Conservation (phyloP, 2,797 vertebrate species). For the Sphenopsis melanotis region DNA sequence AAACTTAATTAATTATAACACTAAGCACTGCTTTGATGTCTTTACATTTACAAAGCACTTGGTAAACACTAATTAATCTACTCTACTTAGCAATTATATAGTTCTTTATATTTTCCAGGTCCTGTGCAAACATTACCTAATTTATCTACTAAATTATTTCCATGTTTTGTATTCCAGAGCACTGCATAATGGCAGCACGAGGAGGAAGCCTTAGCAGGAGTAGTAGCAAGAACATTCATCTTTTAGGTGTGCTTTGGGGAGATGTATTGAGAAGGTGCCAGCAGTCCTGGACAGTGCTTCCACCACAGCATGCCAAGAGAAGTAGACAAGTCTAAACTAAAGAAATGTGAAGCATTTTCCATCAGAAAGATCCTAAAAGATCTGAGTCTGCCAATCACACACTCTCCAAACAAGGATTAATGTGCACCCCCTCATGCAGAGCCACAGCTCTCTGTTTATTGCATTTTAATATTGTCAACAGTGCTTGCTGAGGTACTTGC, state of each 20-base stretch:
- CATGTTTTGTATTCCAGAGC: background rate
- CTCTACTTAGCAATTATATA: conserved; percentile 27
- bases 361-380: background rate
- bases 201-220: background rate
- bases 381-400: conserved; percentile 45
- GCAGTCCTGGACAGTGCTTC: background rate
- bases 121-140: conserved; percentile 36
- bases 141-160: conserved; percentile 44
- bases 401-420: conserved; percentile 56
- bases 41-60: conserved; percentile 2
- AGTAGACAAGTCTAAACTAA: background rate
- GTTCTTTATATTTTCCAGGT: conserved; percentile 9
- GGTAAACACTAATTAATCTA: conserved; percentile 41
- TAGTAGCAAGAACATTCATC: background rate
- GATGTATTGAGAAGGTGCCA: background rate
- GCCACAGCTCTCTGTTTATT: conserved; percentile 27
- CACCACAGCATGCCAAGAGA: background rate
- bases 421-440: conserved; percentile 33
- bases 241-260: background rate
- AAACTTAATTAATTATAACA: conserved; percentile 15
- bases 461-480: conserved; percentile 65
- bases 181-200: background rate
- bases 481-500: conserved; percentile 21
- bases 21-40: background rate
- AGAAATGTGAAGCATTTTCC: background rate